phyloP scores from a whole-genome alignment of 2,113 vertebrate genomes.

The Ciconia boyciana region DNA sequence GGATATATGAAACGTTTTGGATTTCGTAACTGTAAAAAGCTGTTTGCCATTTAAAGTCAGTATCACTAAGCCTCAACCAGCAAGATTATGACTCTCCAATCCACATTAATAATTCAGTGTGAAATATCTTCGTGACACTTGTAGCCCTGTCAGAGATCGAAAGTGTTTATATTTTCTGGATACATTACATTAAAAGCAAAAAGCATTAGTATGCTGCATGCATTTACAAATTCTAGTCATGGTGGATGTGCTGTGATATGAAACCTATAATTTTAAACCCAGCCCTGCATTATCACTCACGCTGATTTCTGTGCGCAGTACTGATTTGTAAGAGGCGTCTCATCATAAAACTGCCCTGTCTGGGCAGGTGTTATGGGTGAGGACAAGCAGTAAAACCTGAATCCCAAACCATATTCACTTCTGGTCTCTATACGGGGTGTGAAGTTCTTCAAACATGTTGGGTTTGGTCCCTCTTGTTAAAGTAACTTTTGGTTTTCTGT shows the following conservation, averaged over 20 bases:
- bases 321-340: not conserved
- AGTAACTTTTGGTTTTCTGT: not conserved
- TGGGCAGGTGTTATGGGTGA: not conserved
- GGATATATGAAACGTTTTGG: not conserved
- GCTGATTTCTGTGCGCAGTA: not conserved
- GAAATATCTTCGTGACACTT: not conserved
- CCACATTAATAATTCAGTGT: constrained; percentile 45
- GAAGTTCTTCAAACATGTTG: not conserved
- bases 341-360: not conserved
- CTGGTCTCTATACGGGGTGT: not conserved
- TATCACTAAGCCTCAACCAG: not conserved
- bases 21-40: not conserved
- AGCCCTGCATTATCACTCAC: not conserved
- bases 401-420: not conserved
- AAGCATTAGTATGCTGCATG: not conserved
- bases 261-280: not conserved
- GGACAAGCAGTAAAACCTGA: not conserved
- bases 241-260: not conserved
- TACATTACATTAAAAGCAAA: not conserved
- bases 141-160: not conserved
- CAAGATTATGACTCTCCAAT: constrained; percentile 27
- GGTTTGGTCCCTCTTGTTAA: not conserved
- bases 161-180: constrained; percentile 21
- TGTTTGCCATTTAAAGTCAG: not conserved
- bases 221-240: not conserved